Base-by-base conservation (phyloP, 2,113 vertebrate genomes). In the Apistogramma diplotaenia region DNA sequence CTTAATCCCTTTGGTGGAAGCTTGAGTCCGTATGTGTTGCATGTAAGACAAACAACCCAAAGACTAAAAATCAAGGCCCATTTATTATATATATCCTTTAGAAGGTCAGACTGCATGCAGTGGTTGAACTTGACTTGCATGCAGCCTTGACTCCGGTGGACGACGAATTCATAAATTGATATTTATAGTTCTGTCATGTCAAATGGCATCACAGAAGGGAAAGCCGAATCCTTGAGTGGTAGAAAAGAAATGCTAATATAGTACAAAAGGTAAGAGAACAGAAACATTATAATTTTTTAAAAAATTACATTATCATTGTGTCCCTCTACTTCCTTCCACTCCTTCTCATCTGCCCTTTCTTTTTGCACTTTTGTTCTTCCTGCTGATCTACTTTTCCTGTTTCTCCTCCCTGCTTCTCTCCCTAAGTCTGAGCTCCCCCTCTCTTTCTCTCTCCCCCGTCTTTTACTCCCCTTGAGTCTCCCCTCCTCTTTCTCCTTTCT, bases 401-500 rank as follows among this genome's bases (percentile, higher is more conserved):
- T 59, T 79, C 23, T 37, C 35, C 19, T 81, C 27, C 75, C 11
- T 7, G 4, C 37, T 31, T 70, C 60, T 67, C 37, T 57, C 15
- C 43, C 55, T 15, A 56, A 35, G 7, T 80, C 60, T 75, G 16
- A 27, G 40, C 59, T 57, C 49, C 15, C 6, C 49, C 33, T 23
- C 53, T 35, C 67, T 31, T 8, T 7, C 31, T 31, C 31, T 33
- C 8, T 7, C 31, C 57, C 9, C 35, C 5, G 5, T 29, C 13
- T 61, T 56, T 59, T 49, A 46, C 53, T 54, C n/a, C 12, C 25
- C 27, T 46, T 25, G 35, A 60, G 35, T 70, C 61, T 35, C 21
- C 46, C 49, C 43, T 46, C 75, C 54, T 51, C 75, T 79, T 65
- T 74, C 55, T 81, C 61, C 56, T 71, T 72, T 55, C 21, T 59